Percentiles rank a stretch among this genome's conserved stretches.
These are phyloP conservation scores for Pteruthius melanotis DNA, from an alignment of 2,113 vertebrate species.

Conservation along the genomic window DNA sequence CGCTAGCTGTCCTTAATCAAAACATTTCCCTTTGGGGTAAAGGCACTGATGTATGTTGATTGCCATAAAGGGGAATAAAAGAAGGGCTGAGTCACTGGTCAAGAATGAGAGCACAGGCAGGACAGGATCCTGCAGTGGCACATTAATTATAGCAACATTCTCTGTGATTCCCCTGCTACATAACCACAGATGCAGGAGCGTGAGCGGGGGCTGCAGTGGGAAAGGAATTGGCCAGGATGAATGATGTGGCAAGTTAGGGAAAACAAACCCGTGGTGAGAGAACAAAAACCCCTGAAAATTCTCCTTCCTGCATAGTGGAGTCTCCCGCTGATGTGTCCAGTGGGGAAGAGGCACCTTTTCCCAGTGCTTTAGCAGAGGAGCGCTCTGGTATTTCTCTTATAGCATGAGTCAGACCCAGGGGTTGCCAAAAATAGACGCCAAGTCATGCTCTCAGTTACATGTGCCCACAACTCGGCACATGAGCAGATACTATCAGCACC, in stretches of 20 bases:
- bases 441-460: neutral
- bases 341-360: neutral
- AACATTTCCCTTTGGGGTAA: conserved; percentile 22
- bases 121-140: neutral
- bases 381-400: conserved; percentile 8
- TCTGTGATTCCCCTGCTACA: neutral
- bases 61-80: conserved; percentile 25
- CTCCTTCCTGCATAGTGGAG: neutral
- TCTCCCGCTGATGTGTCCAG: neutral
- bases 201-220: rapidly evolving
- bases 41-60: neutral
- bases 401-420: neutral
- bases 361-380: neutral
- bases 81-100: neutral
- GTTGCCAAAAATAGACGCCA: neutral
- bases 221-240: neutral
- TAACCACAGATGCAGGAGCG: neutral
- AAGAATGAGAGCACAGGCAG: neutral
- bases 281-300: neutral
- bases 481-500: neutral
- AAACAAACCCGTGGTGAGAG: neutral
- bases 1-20: neutral
- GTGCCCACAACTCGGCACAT: neutral
- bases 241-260: neutral
- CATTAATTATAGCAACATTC: neutral